phyloP scores from a whole-genome alignment of 2,113 vertebrate genomes.

The Elanoides forficatus region DNA sequence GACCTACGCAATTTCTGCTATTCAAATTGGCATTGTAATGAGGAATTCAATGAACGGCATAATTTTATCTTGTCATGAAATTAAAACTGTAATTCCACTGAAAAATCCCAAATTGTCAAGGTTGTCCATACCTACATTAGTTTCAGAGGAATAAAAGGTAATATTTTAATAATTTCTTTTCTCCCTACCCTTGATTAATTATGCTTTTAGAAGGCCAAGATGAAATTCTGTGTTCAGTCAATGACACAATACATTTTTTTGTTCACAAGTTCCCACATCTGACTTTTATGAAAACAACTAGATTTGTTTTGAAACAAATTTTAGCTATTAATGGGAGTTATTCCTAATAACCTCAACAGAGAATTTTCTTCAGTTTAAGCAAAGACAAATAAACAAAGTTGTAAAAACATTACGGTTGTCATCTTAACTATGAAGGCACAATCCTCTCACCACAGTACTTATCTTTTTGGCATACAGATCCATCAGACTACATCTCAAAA shows the following conservation, averaged over 20 bases:
- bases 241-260: background rate
- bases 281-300: background rate
- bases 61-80: background rate
- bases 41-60: background rate
- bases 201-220: background rate
- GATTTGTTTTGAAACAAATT: background rate
- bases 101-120: background rate
- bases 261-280: background rate
- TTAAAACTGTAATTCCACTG: background rate
- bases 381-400: background rate
- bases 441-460: background rate
- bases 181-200: background rate
- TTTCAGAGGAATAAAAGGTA: background rate
- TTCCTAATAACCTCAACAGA: background rate
- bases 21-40: background rate
- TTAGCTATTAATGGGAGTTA: background rate
- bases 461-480: background rate
- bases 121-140: background rate
- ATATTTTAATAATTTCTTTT: background rate
- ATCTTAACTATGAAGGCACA: background rate
- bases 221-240: background rate
- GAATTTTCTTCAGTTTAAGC: background rate
- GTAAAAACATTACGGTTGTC: background rate
- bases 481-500: background rate
- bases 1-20: background rate